Percentiles rank a stretch among this genome's conserved stretches.
Evolutionary conservation across 2,797 vertebrate genomes (phyloP).

Genomic region (Sebastes paucispinis): DNA sequence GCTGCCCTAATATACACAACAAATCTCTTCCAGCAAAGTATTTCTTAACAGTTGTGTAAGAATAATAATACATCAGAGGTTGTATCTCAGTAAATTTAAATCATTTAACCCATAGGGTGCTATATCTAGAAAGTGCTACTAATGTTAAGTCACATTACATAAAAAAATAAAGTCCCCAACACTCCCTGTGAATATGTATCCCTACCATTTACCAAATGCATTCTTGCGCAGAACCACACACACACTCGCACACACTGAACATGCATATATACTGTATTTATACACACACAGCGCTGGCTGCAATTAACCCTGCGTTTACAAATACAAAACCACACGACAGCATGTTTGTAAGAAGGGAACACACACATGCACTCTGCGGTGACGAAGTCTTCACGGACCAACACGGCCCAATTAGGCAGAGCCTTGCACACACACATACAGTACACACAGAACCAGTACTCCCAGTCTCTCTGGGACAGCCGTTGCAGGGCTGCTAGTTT

Average conservation of each 20-base stretch:
- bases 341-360: constrained; percentile 70
- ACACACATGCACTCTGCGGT: constrained; percentile 70
- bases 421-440: constrained; percentile 34
- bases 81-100: not conserved
- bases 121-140: not conserved
- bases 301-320: constrained; percentile 76
- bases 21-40: not conserved
- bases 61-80: not conserved
- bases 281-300: constrained; percentile 54
- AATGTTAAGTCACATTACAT: constrained; percentile 3
- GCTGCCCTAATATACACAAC: not conserved
- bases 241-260: constrained; percentile 21
- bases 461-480: constrained; percentile 74
- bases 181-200: not conserved
- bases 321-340: constrained; percentile 80
- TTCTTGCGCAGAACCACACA: constrained; percentile 22
- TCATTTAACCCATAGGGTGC: not conserved
- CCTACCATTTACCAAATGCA: not conserved
- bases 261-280: constrained; percentile 44
- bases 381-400: constrained; percentile 75
- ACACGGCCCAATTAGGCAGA: constrained; percentile 83
- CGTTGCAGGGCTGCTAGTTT: constrained; percentile 78
- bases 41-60: not conserved
- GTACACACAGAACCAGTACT: constrained; percentile 48
- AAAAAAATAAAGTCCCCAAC: not conserved